Evolutionary conservation across 2,797 vertebrate genomes (phyloP).

Genomic region (Lemur catta): DNA sequence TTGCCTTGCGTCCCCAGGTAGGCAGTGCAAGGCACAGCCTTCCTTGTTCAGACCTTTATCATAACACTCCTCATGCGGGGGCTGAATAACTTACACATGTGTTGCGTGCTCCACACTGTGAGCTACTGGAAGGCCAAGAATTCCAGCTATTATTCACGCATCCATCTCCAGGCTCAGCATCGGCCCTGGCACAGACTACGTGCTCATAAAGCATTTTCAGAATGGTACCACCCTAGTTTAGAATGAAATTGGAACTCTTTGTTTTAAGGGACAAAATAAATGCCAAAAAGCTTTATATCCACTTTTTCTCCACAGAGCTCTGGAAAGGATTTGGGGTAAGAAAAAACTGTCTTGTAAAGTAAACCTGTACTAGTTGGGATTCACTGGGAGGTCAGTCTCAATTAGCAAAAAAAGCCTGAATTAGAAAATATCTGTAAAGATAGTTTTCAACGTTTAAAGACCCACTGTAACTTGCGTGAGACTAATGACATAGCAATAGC

Average conservation of each 20-base stretch:
- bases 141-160: neutral
- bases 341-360: conserved; percentile 41
- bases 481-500: neutral
- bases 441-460: neutral
- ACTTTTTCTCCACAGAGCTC: neutral
- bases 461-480: neutral
- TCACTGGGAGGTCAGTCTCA: neutral
- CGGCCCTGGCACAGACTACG: neutral
- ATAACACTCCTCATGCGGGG: neutral
- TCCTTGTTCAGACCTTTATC: neutral
- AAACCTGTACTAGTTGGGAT: neutral
- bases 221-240: neutral
- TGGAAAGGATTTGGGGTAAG: neutral
- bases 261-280: conserved; percentile 31
- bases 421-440: conserved; percentile 10
- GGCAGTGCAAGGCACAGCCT: neutral
- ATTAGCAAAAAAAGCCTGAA: neutral
- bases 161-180: neutral
- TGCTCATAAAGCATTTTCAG: neutral
- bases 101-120: neutral
- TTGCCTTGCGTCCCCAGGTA: neutral
- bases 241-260: neutral
- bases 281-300: neutral
- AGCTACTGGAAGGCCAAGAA: neutral
- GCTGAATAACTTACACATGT: neutral